Conservation (phyloP, 2,113 vertebrate species). For the Eidolon helvum region DNA sequence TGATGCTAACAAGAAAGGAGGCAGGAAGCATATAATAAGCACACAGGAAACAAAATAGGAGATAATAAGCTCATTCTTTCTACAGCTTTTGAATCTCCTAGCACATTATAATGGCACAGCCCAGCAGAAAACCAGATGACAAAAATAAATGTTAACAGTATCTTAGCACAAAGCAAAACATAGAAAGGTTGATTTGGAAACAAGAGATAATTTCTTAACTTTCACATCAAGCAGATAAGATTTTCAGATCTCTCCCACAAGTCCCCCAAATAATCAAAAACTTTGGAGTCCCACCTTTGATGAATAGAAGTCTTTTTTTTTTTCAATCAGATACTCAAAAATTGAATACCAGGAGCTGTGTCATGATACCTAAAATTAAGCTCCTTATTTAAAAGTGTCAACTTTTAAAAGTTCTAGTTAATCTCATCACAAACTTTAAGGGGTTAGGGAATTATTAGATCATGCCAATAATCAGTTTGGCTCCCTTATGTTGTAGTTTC, state of each 20-base stretch:
- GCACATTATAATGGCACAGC: too few species aligned
- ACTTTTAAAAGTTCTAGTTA: background rate
- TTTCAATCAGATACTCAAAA: background rate
- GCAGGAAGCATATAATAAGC: background rate
- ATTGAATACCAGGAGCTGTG: background rate
- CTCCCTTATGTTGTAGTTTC: background rate
- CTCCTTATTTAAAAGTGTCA: background rate
- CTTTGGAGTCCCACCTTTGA: background rate
- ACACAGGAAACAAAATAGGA: background rate
- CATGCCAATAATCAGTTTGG: background rate
- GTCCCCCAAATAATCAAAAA: background rate
- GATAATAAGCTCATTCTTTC: background rate
- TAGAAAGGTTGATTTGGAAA: background rate
- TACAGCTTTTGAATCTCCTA: accelerated
- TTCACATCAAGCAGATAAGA: background rate
- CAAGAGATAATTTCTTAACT: background rate
- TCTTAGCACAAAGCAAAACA: background rate
- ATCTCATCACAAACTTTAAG: background rate
- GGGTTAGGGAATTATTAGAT: background rate
- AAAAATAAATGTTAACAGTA: background rate
- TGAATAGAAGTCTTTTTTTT: background rate
- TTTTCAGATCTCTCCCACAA: background rate
- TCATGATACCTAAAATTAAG: background rate
- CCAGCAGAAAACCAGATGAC: background rate
- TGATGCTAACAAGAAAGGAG: background rate